Evolutionary conservation across 2,888 invertebrate species (phyloP), one percentile per base, ranked within the genome.

Genomic region (Meta bourneti): DNA sequence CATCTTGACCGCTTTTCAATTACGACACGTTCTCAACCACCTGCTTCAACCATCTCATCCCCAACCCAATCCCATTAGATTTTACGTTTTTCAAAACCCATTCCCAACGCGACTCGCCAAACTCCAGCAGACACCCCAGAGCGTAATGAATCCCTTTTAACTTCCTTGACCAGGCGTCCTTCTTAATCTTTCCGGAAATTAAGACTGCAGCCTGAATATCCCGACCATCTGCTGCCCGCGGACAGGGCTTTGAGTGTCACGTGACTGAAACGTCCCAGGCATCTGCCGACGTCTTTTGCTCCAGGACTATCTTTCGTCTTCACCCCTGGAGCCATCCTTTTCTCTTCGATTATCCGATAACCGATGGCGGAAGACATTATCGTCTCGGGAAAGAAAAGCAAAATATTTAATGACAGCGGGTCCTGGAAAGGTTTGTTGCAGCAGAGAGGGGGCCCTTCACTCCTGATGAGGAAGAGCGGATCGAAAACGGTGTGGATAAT

Each of bases 331-430:
- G 20, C 61, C 61, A 19, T 20, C 9, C 11, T 8, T 9, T 48
- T 52, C 69, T 69, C 52, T 87, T 78, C 87, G 87, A 87, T 87
- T 87, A 87, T 87, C 80, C 87, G 87, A 87, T 87, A 87, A 87
- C 87, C 79, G 87, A 87, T 87, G 87, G 87, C 79, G 79, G 87
- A 87, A 79, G 80, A 69, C 79, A 80, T 87, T 80, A 80, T 72
- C 72, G 52, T 72, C 19, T 51, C n/a, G 52, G 52, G 51, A 51
- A n/a, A 77, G 51, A 72, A 72, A 72, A 87, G 87, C 87, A 78
- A 87, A 87, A 79, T 87, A 87, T 87, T 87, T 87, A 87, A 87
- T 80, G 87, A 87, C 87, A 87, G 71, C 49, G 16, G 80, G 20
- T 78, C 86, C 11, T 48, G 54, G 78, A 78, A 86, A 82, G 82